A percentile compares a stretch with the other conserved stretches of the same genome.
phyloP scores from a whole-genome alignment of 2,888 invertebrate species.

The Hyppa rectilinea region DNA sequence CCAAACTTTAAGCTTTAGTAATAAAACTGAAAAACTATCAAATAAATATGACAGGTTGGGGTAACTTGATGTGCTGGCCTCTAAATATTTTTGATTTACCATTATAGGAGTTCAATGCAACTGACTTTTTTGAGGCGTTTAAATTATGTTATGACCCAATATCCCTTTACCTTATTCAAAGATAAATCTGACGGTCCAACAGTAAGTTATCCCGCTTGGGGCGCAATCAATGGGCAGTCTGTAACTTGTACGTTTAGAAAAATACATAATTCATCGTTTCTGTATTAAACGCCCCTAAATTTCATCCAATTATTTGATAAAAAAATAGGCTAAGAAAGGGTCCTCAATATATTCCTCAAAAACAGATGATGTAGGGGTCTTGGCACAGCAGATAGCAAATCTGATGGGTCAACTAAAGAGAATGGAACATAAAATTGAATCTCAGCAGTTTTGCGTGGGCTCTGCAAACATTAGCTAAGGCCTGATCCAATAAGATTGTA shows the following conservation, averaged over 20 bases:
- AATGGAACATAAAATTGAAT: constrained; percentile 79
- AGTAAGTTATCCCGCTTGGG: not conserved
- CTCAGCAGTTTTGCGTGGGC: constrained; percentile 78
- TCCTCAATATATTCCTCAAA: constrained; percentile 55
- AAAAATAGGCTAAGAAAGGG: constrained; percentile 46
- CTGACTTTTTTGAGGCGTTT: not conserved
- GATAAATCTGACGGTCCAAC: not conserved
- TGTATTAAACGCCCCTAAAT: constrained; percentile 1
- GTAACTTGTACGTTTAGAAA: not conserved
- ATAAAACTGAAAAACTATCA: too few relatives aligned
- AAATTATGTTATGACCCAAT: not conserved
- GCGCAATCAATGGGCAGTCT: not conserved
- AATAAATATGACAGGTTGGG: too few relatives aligned
- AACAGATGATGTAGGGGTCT: constrained; percentile 63
- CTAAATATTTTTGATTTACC: constrained; percentile 6
- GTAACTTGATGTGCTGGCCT: too few relatives aligned
- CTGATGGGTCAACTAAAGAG: constrained; percentile 74
- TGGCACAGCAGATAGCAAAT: constrained; percentile 70
- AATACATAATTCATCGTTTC: not conserved
- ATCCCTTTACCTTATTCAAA: too few relatives aligned
- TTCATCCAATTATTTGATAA: constrained; percentile 50
- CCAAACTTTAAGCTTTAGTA: too few relatives aligned
- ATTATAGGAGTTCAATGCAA: not conserved
- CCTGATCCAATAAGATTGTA: constrained; percentile 84
- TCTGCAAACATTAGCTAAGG: constrained; percentile 79